Evolutionary conservation across 2,888 invertebrate genomes (phyloP).

Genomic region (Mongoloraphidia duomilia): DNA sequence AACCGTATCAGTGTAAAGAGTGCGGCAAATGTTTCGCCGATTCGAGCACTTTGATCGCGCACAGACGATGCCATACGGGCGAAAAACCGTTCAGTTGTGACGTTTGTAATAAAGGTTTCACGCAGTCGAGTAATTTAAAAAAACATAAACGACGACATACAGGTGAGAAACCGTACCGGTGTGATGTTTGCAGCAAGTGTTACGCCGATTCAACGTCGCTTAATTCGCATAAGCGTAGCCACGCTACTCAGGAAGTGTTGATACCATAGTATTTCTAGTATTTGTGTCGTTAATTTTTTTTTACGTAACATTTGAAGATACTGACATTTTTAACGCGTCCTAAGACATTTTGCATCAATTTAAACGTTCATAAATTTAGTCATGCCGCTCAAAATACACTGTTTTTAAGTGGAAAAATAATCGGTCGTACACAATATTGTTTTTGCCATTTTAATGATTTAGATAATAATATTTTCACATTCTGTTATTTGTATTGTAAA

Average conservation of each 20-base stretch:
- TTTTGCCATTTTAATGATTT: no score
- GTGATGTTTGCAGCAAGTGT: slow-evolving; percentile 1
- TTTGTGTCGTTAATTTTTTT: no score
- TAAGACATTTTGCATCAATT: no score
- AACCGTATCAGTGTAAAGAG: slow-evolving; percentile 1
- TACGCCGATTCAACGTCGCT: background rate
- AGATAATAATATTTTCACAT: no score
- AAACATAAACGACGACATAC: slow-evolving; percentile 2
- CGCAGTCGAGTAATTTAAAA: background rate
- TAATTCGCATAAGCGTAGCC: background rate
- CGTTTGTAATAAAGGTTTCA: background rate
- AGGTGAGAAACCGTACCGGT: slow-evolving; percentile 1
- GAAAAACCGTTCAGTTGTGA: background rate
- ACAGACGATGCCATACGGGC: background rate
- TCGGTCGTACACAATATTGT: no score
- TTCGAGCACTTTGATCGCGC: background rate
- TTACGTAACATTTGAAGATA: no score
- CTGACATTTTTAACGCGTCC: no score
- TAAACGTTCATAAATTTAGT: no score
- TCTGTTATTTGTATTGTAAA: no score
- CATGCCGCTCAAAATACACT: no score
- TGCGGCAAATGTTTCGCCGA: background rate
- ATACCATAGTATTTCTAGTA: no score
- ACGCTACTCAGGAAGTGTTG: background rate
- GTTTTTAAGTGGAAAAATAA: no score